Evolutionary conservation across 2,797 vertebrate genomes (phyloP).

Genomic region (Jordanella pulchra): DNA sequence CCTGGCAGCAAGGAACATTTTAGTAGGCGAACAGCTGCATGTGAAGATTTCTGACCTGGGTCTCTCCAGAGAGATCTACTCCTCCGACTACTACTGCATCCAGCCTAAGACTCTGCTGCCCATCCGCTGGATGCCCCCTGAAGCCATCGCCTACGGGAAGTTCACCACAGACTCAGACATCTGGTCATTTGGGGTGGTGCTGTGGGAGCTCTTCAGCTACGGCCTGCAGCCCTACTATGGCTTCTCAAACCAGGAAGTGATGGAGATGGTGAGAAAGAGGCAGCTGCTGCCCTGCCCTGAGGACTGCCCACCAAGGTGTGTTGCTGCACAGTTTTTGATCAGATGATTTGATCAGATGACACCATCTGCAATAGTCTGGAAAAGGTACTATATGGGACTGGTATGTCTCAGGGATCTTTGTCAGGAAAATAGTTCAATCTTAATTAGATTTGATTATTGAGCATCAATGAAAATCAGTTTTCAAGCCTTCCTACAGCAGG

Average conservation of each 20-base stretch:
- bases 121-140: constrained; percentile 97
- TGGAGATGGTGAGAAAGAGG: constrained; percentile 96
- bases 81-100: constrained; percentile 92
- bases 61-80: constrained; percentile 93
- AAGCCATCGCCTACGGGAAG: constrained; percentile 94
- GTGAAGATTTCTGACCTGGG: constrained; percentile 97
- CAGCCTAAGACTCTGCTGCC: constrained; percentile 92
- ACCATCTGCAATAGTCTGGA: neutral
- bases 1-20: constrained; percentile 93
- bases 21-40: constrained; percentile 95
- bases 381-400: neutral
- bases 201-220: constrained; percentile 99
- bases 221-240: constrained; percentile 97
- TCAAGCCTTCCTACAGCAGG: too few species aligned
- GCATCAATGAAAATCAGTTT: too few species aligned
- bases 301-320: constrained; percentile 90
- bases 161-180: constrained; percentile 95
- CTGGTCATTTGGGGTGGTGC: constrained; percentile 95
- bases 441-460: too few species aligned
- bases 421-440: too few species aligned
- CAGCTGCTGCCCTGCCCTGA: constrained; percentile 96
- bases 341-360: neutral
- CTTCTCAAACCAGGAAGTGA: constrained; percentile 98
- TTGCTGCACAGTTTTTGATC: neutral
- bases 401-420: too few species aligned